Evolutionary conservation across 2,797 vertebrate species (phyloP), one percentile per base, ranked within the genome.

Genomic region (Chelon labrosus): DNA sequence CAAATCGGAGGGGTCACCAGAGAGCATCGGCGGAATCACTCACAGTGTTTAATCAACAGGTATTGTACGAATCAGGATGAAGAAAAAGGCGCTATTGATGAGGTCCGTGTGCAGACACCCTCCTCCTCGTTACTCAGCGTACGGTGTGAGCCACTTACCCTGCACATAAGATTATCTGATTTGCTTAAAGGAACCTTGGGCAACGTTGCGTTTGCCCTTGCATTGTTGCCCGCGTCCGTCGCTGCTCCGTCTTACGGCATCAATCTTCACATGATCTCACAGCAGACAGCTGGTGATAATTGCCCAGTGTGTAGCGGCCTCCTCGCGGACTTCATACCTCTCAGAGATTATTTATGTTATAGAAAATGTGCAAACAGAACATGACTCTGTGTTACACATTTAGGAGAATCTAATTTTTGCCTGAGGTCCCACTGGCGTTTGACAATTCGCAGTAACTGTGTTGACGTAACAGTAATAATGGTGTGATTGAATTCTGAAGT

Each of bases 11-110:
- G 70, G 90, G 82, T 92, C 92, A 91, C 68, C 78, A 57, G 65
- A 86, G 84, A 90, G 82, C 72, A 83, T 82, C 66, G 19, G 82
- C 60, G 68, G 83, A 82, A 90, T 89, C 80, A 83, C 76, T 86
- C 67, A 79, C 47, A 37, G 70, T 72, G 71, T 89, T 91, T 93
- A 91, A 89, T 93, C 91, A 92, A 92, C 85, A 92, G 82, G 85
- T 86, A 80, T 89, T 85, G 85, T 70, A 63, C 31, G 44, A 84
- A 86, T 87, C 77, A 83, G 65, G 78, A 83, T 82, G 75, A 82
- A 77, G 75, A 82, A 84, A 79, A 74, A 75, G 67, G 70, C 63
- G 79, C 69, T 51, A 73, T 73, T 61, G 78, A 85, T 77, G 74
- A 83, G 79, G 57, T 80, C 76, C 51, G 27, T 65, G 65, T 77